Conservation (phyloP, 2,797 vertebrate species). For the Tenualosa ilisha region DNA sequence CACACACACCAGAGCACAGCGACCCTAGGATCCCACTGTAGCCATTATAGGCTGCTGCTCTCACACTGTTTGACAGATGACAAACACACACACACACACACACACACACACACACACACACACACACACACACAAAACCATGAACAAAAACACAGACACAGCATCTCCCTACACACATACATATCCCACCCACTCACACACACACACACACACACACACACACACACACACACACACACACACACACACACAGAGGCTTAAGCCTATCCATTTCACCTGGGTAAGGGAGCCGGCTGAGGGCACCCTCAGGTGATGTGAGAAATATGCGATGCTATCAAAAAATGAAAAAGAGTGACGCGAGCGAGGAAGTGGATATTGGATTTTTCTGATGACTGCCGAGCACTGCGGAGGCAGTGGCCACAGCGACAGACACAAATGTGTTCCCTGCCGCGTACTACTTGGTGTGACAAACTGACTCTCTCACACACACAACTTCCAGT, state of each 20-base stretch:
- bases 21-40: not conserved
- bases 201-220: not conserved
- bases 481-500: not conserved
- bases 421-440: not conserved
- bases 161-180: not conserved
- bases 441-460: not conserved
- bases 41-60: not conserved
- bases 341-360: not conserved
- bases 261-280: constrained; percentile 7
- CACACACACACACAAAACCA: too few relatives aligned
- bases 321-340: constrained; percentile 18
- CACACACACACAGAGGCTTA: not conserved
- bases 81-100: not conserved
- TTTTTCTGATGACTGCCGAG: constrained; percentile 4
- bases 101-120: not conserved
- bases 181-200: not conserved
- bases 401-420: not conserved
- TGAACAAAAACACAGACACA: too few relatives aligned
- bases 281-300: not conserved
- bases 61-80: not conserved
- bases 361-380: constrained; percentile 14
- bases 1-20: not conserved
- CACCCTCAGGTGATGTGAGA: constrained; percentile 13
- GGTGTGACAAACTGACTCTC: not conserved
- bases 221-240: constrained; percentile 10